Base-by-base conservation (phyloP, 2,888 invertebrate species). In the Mallateleia sp. region DNA sequence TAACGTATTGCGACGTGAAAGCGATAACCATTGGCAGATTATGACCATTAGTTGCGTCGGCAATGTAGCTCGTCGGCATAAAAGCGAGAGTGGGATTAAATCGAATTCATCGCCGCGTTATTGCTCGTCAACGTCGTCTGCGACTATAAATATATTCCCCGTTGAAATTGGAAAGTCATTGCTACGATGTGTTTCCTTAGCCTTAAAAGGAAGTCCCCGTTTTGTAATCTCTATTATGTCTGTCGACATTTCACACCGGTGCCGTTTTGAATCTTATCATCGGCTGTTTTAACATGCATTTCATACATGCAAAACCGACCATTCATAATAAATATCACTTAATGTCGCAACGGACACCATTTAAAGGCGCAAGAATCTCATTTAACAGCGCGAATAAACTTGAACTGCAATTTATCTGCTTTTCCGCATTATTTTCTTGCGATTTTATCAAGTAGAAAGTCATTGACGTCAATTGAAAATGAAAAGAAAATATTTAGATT, bases 151-250 rank as follows among this genome's bases (percentile, higher is more conserved):
- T 83, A 77, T 60, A 60, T 62, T 60, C 22, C 15, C 45, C 62
- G 81, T 66, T 75, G 28, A 69, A 75, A 78, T 78, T 71, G 72
- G 78, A 84, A 84, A 84, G 84, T 84, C 83, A 83, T 77, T 77
- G 64, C 62, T 83, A 62, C 54, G 34, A 52, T 64, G 71, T 34
- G 71, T 71, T 77, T 77, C 69, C 83, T 71, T 38, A 32, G 42
- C 78, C 77, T 64, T 64, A 56, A 78, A 78, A 78, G 78, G 84
- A 78, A 78, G 66, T 72, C 28, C 1, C 64, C 66, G 50, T 82
- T 75, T 67, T 62, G 75, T 75, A 75, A 82, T 75, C 67, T 69
- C 75, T 54, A 75, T 75, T 75, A 82, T 82, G 62, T 67, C 66
- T 67, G 74, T 74, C 60, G 74, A 67, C 64, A 64, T 77, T 83